These are phyloP conservation scores for Euthynnus affinis DNA, from an alignment of 2,797 vertebrate species.

Conservation along the genomic window DNA sequence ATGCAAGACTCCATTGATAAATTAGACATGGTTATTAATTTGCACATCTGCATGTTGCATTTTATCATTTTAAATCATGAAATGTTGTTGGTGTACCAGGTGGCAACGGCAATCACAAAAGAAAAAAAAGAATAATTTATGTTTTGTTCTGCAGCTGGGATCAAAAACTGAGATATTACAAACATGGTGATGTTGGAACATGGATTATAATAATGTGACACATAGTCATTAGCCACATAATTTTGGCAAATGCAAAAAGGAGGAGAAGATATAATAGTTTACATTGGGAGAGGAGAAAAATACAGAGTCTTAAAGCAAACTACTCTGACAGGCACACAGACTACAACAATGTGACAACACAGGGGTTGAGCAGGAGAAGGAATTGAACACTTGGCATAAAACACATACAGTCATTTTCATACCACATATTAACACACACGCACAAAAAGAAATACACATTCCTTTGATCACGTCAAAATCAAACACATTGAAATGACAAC, in stretches of 20 bases:
- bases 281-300: neutral
- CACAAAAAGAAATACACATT: neutral
- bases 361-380: slow-evolving; percentile 14
- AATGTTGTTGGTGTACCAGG: neutral
- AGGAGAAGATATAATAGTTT: slow-evolving; percentile 29
- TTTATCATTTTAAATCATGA: neutral
- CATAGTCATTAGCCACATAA: neutral
- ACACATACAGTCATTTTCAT: slow-evolving; percentile 23
- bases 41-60: neutral
- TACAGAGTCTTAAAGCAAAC: too few relatives aligned
- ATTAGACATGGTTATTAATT: neutral
- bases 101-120: neutral
- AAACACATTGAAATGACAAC: slow-evolving; percentile 47
- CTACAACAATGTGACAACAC: slow-evolving; percentile 21
- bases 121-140: neutral
- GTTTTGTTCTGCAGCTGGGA: neutral
- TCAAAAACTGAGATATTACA: neutral
- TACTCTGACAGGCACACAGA: too few relatives aligned
- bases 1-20: neutral
- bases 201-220: neutral
- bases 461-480: slow-evolving; percentile 35
- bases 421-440: slow-evolving; percentile 32
- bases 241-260: slow-evolving; percentile 5
- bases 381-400: slow-evolving; percentile 31
- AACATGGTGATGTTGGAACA: neutral